Evolutionary conservation across 1,140 invertebrate genomes (phyloP).

Genomic region (Tribolium madens): DNA sequence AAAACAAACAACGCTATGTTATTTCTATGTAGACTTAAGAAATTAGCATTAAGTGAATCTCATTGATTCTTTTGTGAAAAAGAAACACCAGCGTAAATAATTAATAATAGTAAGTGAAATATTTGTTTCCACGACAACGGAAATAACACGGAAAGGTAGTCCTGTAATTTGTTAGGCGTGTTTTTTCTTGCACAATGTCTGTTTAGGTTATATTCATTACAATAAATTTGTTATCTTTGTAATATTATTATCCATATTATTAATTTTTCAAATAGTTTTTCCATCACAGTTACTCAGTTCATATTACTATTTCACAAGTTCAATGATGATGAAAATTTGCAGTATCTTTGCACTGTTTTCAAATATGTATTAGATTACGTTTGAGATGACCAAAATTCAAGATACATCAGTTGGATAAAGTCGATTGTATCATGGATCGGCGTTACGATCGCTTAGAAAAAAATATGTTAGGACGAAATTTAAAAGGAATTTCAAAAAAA

Average conservation of each 20-base stretch:
- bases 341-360: neutral
- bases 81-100: neutral
- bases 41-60: neutral
- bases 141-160: neutral
- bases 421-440: neutral
- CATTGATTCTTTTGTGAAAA: neutral
- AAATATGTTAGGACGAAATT: neutral
- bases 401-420: neutral
- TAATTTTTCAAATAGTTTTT: slow-evolving; percentile 10
- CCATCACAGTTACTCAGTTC: no score
- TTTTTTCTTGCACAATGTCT: slow-evolving; percentile 31
- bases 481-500: no score
- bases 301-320: neutral
- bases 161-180: neutral
- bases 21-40: neutral
- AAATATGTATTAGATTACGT: slow-evolving; percentile 17
- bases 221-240: neutral
- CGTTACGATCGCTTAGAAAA: neutral
- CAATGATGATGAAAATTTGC: neutral
- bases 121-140: neutral
- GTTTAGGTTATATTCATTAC: no score
- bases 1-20: neutral
- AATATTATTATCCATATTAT: neutral
- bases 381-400: neutral
- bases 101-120: neutral